These are phyloP conservation scores for Streblospio benedicti DNA, from an alignment of 1,140 invertebrate genomes.

Conservation along the genomic window DNA sequence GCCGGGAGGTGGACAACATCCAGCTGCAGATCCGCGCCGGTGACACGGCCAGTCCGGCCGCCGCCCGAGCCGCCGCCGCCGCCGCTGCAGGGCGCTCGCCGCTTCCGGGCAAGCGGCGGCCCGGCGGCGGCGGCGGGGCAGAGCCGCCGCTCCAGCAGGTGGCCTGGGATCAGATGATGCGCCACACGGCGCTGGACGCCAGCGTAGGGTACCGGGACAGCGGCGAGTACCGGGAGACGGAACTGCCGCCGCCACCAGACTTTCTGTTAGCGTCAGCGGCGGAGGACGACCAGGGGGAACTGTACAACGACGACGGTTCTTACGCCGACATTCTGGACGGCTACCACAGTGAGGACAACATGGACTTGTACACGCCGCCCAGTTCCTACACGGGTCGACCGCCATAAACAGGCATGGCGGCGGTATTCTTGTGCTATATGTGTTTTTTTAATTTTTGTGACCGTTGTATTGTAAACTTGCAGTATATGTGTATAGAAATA, in stretches of 20 bases:
- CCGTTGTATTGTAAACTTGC: no score
- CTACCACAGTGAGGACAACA: conserved; percentile 15
- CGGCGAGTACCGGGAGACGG: neutral
- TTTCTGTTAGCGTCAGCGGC: conserved; percentile 6
- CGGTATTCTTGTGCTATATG: no score
- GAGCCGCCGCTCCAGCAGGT: neutral
- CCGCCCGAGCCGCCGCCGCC: no score
- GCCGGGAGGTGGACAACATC: neutral
- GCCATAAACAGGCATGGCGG: no score
- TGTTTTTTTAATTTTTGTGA: no score
- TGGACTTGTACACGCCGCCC: no score
- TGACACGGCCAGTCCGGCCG: neutral
- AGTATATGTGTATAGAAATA: no score
- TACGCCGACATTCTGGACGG: conserved; percentile 13
- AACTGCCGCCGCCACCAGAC: conserved; percentile 8
- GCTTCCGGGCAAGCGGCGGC: neutral
- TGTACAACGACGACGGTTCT: neutral
- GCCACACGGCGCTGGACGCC: no score
- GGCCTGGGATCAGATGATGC: conserved; percentile 8
- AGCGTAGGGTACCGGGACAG: neutral
- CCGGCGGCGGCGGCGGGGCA: neutral
- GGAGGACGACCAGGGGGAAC: neutral
- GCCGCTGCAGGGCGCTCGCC: neutral
- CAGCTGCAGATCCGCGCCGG: neutral
- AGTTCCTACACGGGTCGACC: no score